Percentiles rank a stretch among this genome's conserved stretches.
Conservation (phyloP, 2,113 vertebrate genomes). For the Hemicordylus capensis region DNA sequence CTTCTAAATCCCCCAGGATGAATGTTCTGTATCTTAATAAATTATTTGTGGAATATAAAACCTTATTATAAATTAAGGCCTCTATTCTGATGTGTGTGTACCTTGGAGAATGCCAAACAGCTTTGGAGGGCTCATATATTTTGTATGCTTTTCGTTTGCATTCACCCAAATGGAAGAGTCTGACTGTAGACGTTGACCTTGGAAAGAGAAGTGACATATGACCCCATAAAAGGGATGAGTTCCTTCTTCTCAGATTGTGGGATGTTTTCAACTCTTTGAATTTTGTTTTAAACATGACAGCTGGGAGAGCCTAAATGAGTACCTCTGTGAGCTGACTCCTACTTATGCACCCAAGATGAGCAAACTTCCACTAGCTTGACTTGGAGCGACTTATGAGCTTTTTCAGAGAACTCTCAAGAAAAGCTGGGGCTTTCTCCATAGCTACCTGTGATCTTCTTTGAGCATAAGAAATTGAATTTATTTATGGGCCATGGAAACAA, state of each 20-base stretch:
- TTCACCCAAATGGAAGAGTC: not conserved
- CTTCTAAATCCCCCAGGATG: conserved; percentile 53
- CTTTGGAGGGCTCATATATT: conserved; percentile 59
- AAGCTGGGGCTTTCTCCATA: not conserved
- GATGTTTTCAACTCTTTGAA: not conserved
- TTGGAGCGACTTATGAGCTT: not conserved
- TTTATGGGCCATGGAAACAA: too few species aligned
- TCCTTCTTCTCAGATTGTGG: too few species aligned
- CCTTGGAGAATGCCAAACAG: conserved; percentile 61
- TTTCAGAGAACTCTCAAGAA: not conserved
- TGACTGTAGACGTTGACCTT: not conserved
- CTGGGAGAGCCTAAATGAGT: not conserved
- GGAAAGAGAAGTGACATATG: not conserved
- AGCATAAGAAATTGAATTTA: too few species aligned
- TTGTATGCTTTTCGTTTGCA: conserved; percentile 29
- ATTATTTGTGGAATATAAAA: conserved; percentile 65
- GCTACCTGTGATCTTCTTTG: not conserved
- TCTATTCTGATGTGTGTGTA: conserved; percentile 38
- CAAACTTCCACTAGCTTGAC: too few species aligned
- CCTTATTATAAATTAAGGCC: conserved; percentile 49
- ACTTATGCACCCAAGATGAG: not conserved
- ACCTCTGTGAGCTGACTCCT: not conserved
- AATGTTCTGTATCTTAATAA: conserved; percentile 69
- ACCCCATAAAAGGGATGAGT: not conserved
- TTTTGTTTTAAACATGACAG: not conserved